Conservation (phyloP, 2,797 vertebrate genomes). For the Cephalopachus bancanus region DNA sequence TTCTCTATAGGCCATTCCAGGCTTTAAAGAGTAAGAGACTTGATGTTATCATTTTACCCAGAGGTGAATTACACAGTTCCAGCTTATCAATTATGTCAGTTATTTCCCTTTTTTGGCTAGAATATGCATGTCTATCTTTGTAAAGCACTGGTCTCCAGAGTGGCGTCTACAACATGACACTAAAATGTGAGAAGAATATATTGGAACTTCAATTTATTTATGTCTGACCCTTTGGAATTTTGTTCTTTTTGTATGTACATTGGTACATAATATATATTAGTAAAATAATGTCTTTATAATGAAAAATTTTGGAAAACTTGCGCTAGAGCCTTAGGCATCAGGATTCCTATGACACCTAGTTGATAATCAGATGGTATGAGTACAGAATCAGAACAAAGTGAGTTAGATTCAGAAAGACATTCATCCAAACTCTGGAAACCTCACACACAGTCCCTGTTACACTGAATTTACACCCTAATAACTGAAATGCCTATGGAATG, state of each 20-base stretch:
- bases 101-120: background rate
- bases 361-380: background rate
- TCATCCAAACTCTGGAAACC: background rate
- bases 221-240: constrained; percentile 45
- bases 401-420: background rate
- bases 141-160: background rate
- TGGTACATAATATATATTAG: background rate
- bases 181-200: constrained; percentile 42
- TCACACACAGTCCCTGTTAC: background rate
- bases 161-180: background rate
- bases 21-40: background rate
- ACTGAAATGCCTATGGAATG: background rate
- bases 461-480: background rate
- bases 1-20: background rate
- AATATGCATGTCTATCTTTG: background rate
- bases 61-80: constrained; percentile 27
- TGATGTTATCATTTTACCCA: constrained; percentile 32
- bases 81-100: background rate
- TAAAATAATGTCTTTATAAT: background rate
- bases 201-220: constrained; percentile 29
- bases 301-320: background rate
- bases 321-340: background rate
- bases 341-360: background rate
- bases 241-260: background rate
- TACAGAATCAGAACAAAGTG: constrained; percentile 26